These are phyloP conservation scores for Notamacropus eugenii DNA, from an alignment of 2,797 vertebrate genomes.

Conservation along the genomic window DNA sequence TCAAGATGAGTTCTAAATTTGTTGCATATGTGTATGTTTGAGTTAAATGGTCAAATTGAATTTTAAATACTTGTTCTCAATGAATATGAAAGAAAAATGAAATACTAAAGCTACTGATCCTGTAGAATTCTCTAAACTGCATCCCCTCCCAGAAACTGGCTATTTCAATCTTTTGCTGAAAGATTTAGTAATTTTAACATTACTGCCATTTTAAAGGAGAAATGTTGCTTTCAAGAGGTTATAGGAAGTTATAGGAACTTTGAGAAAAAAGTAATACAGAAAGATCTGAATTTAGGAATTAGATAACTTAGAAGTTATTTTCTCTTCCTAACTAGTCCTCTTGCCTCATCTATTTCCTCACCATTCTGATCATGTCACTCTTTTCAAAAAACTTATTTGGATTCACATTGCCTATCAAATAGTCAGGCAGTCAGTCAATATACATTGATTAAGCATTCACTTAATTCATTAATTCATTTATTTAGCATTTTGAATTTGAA, in stretches of 20 bases:
- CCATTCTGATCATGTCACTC: neutral
- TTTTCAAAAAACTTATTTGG: neutral
- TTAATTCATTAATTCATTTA: too few species aligned
- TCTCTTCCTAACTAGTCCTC: neutral
- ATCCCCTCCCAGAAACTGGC: neutral
- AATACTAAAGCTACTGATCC: conserved; percentile 59
- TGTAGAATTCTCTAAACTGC: conserved; percentile 59
- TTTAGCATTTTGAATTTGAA: neutral
- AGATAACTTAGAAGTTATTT: neutral
- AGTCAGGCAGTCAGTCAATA: neutral
- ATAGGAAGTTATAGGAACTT: conserved; percentile 22
- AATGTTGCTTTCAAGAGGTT: conserved; percentile 40
- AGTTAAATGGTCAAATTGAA: conserved; percentile 58
- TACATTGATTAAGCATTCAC: neutral
- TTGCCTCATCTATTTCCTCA: neutral
- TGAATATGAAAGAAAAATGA: conserved; percentile 66
- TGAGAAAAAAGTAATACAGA: neutral
- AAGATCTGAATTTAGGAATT: conserved; percentile 18
- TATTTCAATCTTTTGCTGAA: neutral
- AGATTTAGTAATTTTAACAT: conserved; percentile 47
- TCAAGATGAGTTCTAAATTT: conserved; percentile 52
- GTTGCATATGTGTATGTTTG: too few species aligned
- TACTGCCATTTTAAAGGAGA: conserved; percentile 35
- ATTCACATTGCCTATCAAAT: neutral
- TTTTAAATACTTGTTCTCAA: conserved; percentile 70